phyloP scores from a whole-genome alignment of 2,113 vertebrate genomes.

The Cichladusa arquata region DNA sequence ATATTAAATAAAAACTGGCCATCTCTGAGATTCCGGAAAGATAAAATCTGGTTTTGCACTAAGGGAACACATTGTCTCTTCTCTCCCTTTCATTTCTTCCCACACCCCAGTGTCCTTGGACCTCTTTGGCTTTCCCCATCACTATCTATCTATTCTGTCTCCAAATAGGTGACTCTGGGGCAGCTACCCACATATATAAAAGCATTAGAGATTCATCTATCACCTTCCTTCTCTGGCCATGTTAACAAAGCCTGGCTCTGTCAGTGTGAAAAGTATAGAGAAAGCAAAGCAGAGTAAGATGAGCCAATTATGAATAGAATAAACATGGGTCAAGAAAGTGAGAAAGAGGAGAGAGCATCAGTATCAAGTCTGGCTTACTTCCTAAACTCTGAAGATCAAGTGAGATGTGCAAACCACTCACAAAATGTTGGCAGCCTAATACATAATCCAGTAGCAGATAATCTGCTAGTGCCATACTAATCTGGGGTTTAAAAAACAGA shows the following conservation, averaged over 20 bases:
- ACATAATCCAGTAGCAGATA: background rate
- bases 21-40: background rate
- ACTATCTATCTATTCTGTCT: background rate
- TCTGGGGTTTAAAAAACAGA: background rate
- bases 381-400: background rate
- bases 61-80: background rate
- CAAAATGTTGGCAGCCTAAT: background rate
- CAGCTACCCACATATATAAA: background rate
- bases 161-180: background rate
- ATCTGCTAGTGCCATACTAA: background rate
- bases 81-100: background rate
- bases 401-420: background rate
- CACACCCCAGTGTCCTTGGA: background rate
- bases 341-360: background rate
- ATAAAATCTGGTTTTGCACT: background rate
- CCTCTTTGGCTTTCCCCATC: background rate
- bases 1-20: background rate
- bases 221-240: background rate
- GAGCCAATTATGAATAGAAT: background rate
- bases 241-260: background rate
- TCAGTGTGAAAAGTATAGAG: background rate
- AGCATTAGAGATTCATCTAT: background rate
- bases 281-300: background rate
- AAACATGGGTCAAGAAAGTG: background rate
- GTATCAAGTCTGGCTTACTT: background rate